Percentiles rank a stretch among this genome's conserved stretches.
Evolutionary conservation across 2,888 invertebrate species (phyloP).

Genomic region (Nemurella pictetii): DNA sequence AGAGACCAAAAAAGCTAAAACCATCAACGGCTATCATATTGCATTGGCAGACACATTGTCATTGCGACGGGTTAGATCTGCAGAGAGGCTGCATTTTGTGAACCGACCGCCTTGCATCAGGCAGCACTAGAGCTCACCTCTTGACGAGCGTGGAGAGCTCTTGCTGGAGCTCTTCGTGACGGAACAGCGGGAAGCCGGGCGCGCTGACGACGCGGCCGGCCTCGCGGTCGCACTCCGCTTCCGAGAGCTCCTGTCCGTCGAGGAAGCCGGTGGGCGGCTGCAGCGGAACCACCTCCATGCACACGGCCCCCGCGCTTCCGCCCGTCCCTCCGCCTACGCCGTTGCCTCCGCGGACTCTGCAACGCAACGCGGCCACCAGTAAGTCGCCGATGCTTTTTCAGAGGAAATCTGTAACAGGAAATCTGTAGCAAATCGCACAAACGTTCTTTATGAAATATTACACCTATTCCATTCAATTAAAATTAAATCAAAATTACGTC

Average conservation of each 20-base stretch:
- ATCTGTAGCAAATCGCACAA: too few species aligned
- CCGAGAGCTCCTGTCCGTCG: conserved; percentile 46
- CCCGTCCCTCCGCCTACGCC: background rate
- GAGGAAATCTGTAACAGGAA: too few species aligned
- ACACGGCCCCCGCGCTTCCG: too few species aligned
- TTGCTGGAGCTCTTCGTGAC: conserved; percentile 44
- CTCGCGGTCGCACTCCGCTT: conserved; percentile 41
- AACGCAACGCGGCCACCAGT: background rate
- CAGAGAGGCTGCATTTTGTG: too few species aligned
- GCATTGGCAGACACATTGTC: too few species aligned
- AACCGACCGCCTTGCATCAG: background rate
- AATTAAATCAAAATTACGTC: too few species aligned
- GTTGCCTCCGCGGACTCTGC: background rate
- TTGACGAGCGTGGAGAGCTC: conserved; percentile 45
- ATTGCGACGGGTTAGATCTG: too few species aligned
- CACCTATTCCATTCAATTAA: too few species aligned
- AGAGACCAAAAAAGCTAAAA: too few species aligned
- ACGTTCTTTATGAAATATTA: too few species aligned
- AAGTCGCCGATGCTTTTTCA: background rate
- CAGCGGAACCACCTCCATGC: conserved; percentile 42
- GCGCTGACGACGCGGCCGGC: conserved; percentile 10
- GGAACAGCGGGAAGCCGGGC: conserved; percentile 42
- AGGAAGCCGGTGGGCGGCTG: conserved; percentile 46
- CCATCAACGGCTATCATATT: too few species aligned
- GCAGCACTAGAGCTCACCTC: conserved; percentile 37